Conservation (phyloP, 2,113 vertebrate species). For the Megaptera novaeangliae region DNA sequence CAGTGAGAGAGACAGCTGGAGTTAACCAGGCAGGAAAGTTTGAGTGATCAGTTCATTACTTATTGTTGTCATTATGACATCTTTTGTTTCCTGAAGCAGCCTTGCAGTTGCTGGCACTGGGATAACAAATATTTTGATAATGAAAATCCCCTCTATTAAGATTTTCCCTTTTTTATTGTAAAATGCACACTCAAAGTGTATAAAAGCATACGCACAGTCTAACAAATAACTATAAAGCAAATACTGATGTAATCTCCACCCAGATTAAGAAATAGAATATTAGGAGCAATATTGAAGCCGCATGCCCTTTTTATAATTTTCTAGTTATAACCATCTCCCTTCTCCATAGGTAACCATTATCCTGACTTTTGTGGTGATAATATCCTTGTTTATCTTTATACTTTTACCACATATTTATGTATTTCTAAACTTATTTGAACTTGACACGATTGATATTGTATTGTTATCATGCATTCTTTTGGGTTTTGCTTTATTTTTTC, state of each 20-base stretch:
- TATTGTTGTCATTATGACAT: not conserved
- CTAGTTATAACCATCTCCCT: not conserved
- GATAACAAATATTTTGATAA: not conserved
- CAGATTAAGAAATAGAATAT: not conserved
- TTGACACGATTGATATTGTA: not conserved
- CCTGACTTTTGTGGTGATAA: not conserved
- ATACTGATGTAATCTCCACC: not conserved
- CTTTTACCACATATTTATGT: not conserved
- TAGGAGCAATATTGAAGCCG: not conserved
- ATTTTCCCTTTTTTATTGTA: not conserved
- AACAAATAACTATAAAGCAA: not conserved
- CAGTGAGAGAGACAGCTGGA: not conserved
- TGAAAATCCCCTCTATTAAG: not conserved
- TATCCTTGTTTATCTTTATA: not conserved
- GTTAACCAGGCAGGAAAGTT: not conserved
- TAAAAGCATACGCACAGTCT: not conserved
- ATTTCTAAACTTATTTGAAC: conserved; percentile 9
- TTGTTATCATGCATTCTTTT: not conserved
- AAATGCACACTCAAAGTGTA: not conserved
- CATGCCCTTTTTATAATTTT: not conserved
- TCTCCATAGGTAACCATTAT: not conserved
- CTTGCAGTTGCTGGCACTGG: not conserved
- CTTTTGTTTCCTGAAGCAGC: not conserved
- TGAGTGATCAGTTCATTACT: not conserved
- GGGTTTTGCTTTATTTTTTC: not conserved